Evolutionary conservation across 2,888 invertebrate genomes (phyloP).

Genomic region (Tetanocera ferruginea): DNA sequence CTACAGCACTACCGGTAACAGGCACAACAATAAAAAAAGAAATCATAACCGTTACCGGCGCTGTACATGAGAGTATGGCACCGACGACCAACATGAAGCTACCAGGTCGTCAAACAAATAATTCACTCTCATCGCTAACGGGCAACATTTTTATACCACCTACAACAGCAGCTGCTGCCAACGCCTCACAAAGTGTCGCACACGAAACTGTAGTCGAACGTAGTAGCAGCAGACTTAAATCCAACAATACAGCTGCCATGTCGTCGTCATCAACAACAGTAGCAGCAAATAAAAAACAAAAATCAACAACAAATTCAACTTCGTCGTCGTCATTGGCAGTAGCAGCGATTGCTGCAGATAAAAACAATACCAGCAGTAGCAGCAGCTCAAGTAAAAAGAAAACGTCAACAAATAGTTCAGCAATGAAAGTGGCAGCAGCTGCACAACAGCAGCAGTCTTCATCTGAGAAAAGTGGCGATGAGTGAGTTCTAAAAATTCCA

Average conservation of each 20-base stretch:
- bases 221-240: conserved; percentile 39
- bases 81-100: conserved; percentile 69
- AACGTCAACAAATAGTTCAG: conserved; percentile 33
- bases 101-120: conserved; percentile 86
- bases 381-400: conserved; percentile 44
- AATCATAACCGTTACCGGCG: not conserved
- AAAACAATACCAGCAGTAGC: conserved; percentile 41
- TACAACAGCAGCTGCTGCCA: conserved; percentile 51
- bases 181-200: conserved; percentile 11
- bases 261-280: not conserved
- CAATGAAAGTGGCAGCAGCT: conserved; percentile 32
- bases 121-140: conserved; percentile 86
- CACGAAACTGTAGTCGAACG: not conserved
- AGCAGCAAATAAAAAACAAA: conserved; percentile 30
- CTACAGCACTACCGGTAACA: conserved; percentile 30
- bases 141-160: conserved; percentile 83
- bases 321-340: conserved; percentile 38
- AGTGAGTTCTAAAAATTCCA: conserved; percentile 55
- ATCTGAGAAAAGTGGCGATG: conserved; percentile 63
- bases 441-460: conserved; percentile 39
- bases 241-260: conserved; percentile 4
- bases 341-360: conserved; percentile 34
- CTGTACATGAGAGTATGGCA: conserved; percentile 61
- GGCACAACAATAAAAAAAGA: conserved; percentile 35
- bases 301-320: conserved; percentile 41